These are phyloP conservation scores for Hydrolagus colliei DNA, from an alignment of 2,797 vertebrate genomes.

Conservation along the genomic window DNA sequence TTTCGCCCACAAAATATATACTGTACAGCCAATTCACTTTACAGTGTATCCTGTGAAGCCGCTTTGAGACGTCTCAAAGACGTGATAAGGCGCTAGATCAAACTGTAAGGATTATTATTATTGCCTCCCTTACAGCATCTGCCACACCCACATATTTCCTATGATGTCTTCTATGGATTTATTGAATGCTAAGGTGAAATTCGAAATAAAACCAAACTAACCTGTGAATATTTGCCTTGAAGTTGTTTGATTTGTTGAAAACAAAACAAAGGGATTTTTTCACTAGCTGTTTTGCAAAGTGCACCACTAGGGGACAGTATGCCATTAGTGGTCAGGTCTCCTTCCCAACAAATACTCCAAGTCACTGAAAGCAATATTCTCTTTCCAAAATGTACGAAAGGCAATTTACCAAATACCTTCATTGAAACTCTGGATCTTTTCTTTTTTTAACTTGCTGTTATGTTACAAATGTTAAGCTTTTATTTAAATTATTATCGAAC, in stretches of 20 bases:
- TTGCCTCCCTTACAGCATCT: too few relatives aligned
- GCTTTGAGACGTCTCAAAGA: too few relatives aligned
- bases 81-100: too few relatives aligned
- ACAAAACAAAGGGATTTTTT: conserved; percentile 9
- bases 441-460: neutral
- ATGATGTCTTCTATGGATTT: too few relatives aligned
- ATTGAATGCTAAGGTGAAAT: too few relatives aligned
- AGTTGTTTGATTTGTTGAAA: neutral
- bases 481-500: neutral
- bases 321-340: conserved; percentile 4
- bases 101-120: too few relatives aligned
- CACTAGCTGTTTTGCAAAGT: neutral
- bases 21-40: too few relatives aligned
- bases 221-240: neutral
- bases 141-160: too few relatives aligned
- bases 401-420: neutral
- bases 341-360: neutral
- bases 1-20: too few relatives aligned
- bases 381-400: conserved; percentile 6
- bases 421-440: conserved; percentile 9
- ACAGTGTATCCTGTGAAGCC: too few relatives aligned
- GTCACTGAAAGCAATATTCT: neutral
- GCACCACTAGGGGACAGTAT: conserved; percentile 24
- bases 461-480: neutral
- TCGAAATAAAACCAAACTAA: neutral